Evolutionary conservation across 1,140 invertebrate genomes (phyloP), one percentile per base, ranked within the genome.

Genomic region (Heliconius eleuchia): DNA sequence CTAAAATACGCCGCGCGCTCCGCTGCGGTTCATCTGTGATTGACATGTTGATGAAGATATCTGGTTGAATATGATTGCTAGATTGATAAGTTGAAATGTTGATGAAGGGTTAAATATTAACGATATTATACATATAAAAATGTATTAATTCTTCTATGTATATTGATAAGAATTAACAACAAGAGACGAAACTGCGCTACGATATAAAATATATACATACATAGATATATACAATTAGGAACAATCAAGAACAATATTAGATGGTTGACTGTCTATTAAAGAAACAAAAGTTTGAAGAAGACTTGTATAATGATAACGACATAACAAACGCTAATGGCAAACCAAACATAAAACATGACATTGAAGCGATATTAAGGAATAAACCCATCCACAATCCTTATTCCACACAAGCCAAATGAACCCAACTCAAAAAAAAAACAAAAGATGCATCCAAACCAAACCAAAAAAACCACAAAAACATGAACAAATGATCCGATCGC

Each of bases 1-100:
- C 84, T 86, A 85, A 83, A 82, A 84, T 82, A 79, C 84, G 80
- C 90, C 89, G 91, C 92, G 91, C 92, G 86, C 91, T 94, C 91
- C 92, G 92, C 92, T 89, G 76, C 82, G 77, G 76, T 81, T 81
- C 46, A 76, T 66, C 23, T 66, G 23, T 30, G 60, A 66, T 66
- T 66, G 23, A 66, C 30, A 16, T 16, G 27, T 66, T 30, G 60
- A 60, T 60, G 55, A 60, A 19, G 13, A 18, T 60, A 19, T 60
- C n/a, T 60, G 19, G 55, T 23, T 8, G 42, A 60, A 60, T 23
- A 60, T 60, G n/a, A 27, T 60, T 11, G 55, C 8, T 11, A 9
- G 55, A 60, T 60, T 60, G n/a, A 23, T 60, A 55, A 57, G 16
- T 57, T 23, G 6, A 57, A 23, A 57, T 23, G 27, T 66, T 27